A percentile compares a stretch with the other conserved stretches of the same genome.
Evolutionary conservation across 2,113 vertebrate genomes (phyloP).

Genomic region (Eidolon helvum): DNA sequence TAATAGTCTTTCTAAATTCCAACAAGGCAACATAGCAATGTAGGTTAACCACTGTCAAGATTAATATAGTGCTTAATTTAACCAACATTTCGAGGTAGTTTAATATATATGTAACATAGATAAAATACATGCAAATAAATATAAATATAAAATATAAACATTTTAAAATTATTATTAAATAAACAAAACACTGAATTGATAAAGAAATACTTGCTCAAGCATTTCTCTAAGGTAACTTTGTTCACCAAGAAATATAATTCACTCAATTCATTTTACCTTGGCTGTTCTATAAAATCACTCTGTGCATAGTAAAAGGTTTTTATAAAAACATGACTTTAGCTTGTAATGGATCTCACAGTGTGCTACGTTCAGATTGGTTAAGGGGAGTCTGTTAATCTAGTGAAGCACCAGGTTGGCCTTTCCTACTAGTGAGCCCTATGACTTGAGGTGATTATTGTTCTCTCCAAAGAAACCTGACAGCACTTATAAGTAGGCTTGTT

Average conservation of each 20-base stretch:
- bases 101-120: not conserved
- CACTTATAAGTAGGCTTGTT: not conserved
- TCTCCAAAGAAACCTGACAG: not conserved
- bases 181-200: not conserved
- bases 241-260: not conserved
- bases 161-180: not conserved
- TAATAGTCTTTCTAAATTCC: not conserved
- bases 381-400: not conserved
- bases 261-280: not conserved
- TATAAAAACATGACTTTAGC: not conserved
- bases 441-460: not conserved
- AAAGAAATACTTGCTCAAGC: not conserved
- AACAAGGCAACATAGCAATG: not conserved
- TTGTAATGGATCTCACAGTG: not conserved
- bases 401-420: not conserved
- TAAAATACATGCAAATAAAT: not conserved
- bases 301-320: not conserved
- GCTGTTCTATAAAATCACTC: not conserved
- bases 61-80: not conserved
- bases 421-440: not conserved
- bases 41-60: not conserved
- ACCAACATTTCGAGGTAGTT: not conserved
- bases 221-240: not conserved
- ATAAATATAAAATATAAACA: not conserved
- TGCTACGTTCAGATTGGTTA: not conserved